A percentile compares a stretch with the other conserved stretches of the same genome.
Conservation (phyloP, 2,888 invertebrate species). For the Andrena trimmerana region DNA sequence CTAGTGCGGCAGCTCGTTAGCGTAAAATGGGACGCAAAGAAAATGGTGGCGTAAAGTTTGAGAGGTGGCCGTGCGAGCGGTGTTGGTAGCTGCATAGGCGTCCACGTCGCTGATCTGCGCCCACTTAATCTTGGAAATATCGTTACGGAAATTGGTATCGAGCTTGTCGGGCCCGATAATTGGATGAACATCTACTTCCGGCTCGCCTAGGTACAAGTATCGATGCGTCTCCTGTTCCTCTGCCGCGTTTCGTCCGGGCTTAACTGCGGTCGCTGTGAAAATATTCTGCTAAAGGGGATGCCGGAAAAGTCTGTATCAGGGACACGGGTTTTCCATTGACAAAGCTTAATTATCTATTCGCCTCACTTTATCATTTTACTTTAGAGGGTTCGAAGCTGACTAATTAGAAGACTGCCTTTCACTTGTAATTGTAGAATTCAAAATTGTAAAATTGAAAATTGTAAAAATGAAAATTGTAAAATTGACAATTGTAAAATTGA, state of each 20-base stretch:
- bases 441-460: too few species aligned
- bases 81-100: neutral
- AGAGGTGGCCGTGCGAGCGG: neutral
- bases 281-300: neutral
- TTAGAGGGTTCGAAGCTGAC: too few species aligned
- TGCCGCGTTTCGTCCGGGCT: neutral
- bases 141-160: constrained; percentile 73
- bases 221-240: neutral
- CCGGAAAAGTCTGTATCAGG: too few species aligned
- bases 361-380: too few species aligned
- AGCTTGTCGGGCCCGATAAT: constrained; percentile 67
- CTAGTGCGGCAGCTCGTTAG: neutral
- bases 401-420: too few species aligned
- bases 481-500: too few species aligned
- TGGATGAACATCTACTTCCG: constrained; percentile 70
- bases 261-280: neutral
- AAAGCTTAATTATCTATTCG: too few species aligned
- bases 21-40: neutral
- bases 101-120: constrained; percentile 34
- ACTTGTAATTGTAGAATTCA: too few species aligned
- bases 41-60: neutral
- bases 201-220: constrained; percentile 49
- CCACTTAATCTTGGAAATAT: constrained; percentile 70
- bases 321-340: too few species aligned
- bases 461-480: too few species aligned